Evolutionary conservation across 2,113 vertebrate species (phyloP).

Genomic region (Hippocampus abdominalis): DNA sequence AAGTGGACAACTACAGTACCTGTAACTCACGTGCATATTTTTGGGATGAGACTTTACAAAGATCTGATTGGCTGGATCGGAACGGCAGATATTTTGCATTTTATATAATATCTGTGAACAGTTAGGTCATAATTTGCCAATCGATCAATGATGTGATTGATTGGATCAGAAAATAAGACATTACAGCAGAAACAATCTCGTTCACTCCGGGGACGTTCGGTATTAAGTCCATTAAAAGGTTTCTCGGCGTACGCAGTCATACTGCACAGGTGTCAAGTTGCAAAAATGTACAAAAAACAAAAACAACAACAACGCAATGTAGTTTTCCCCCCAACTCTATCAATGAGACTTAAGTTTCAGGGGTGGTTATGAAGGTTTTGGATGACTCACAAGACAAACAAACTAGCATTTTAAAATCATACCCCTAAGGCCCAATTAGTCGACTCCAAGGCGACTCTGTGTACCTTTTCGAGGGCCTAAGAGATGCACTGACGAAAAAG

Average conservation of each 20-base stretch:
- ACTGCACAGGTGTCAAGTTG: background rate
- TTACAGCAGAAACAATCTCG: too few relatives aligned
- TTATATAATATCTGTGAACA: too few relatives aligned
- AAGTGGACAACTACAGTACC: too few relatives aligned
- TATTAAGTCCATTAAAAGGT: too few relatives aligned
- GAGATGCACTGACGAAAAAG: background rate
- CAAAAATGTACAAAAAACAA: background rate
- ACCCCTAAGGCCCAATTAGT: background rate
- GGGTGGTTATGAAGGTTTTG: conserved; percentile 9
- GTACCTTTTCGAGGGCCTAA: background rate
- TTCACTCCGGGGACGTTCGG: too few relatives aligned
- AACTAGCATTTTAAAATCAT: background rate
- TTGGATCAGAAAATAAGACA: too few relatives aligned
- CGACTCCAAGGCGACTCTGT: background rate
- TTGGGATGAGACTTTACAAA: too few relatives aligned
- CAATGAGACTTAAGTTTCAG: conserved; percentile 27
- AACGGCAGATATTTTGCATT: too few relatives aligned
- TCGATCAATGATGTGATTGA: too few relatives aligned
- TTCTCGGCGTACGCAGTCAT: background rate
- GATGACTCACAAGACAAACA: background rate
- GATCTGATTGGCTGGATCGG: too few relatives aligned
- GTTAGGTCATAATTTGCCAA: too few relatives aligned
- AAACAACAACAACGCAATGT: background rate
- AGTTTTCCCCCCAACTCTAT: conserved; percentile 18
- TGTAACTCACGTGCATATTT: too few relatives aligned